Conservation (phyloP, 2,113 vertebrate species). For the Rhinolophus ferrumequinum region DNA sequence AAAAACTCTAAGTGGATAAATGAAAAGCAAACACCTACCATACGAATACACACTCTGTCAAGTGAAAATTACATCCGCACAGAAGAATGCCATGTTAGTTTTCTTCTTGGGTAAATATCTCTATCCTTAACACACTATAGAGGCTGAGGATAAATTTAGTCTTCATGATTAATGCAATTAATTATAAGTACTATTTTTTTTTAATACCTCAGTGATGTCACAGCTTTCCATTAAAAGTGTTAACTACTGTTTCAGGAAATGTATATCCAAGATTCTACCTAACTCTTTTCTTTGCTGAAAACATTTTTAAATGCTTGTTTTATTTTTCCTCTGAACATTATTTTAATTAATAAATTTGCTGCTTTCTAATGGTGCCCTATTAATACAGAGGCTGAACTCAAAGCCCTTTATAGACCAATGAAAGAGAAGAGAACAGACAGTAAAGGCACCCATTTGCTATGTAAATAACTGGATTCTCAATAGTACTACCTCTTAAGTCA, state of each 20-base stretch:
- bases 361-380: background rate
- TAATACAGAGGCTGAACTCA: background rate
- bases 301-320: background rate
- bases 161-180: conserved; percentile 60
- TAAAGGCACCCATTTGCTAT: background rate
- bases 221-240: background rate
- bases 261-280: background rate
- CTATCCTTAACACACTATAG: conserved; percentile 43
- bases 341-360: background rate
- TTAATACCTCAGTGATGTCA: background rate
- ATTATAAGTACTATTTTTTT: conserved; percentile 29
- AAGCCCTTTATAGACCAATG: background rate
- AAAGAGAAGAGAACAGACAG: background rate
- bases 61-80: conserved; percentile 52
- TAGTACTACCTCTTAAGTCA: background rate
- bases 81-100: conserved; percentile 56
- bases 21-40: conserved; percentile 75
- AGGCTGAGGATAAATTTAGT: conserved; percentile 50
- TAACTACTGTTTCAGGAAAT: conserved; percentile 35
- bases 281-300: background rate
- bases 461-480: background rate
- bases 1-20: conserved; percentile 64
- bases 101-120: conserved; percentile 72
- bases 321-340: background rate
- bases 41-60: conserved; percentile 54